phyloP scores from a whole-genome alignment of 2,888 invertebrate genomes.

The Cloeon dipterum region DNA sequence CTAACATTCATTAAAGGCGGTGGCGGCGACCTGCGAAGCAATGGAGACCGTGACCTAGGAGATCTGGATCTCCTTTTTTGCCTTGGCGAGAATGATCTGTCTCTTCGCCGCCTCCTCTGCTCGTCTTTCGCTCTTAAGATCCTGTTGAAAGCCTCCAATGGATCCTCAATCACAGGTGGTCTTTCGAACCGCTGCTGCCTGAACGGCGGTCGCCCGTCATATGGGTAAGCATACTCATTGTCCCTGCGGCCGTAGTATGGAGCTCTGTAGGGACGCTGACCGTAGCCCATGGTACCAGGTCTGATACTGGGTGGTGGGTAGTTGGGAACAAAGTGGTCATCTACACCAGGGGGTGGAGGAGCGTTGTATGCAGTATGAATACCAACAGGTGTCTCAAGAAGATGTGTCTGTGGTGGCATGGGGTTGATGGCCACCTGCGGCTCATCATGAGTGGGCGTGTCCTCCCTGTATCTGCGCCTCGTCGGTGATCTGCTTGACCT shows the following conservation, averaged over 20 bases:
- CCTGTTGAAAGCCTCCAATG: constrained; percentile 65
- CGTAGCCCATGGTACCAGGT: background rate
- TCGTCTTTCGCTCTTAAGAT: constrained; percentile 69
- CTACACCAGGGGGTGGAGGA: background rate
- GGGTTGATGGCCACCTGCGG: constrained; percentile 12
- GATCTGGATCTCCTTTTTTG: no score
- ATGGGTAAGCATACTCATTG: no score
- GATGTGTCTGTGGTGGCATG: constrained; percentile 15
- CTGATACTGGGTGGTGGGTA: background rate
- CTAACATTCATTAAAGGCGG: constrained; percentile 17
- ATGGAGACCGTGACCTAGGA: no score
- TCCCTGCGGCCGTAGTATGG: no score
- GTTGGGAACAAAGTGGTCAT: background rate
- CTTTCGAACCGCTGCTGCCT: no score
- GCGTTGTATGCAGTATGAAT: background rate
- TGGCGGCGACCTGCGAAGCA: constrained; percentile 17
- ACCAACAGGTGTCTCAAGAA: no score
- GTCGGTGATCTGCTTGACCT: background rate
- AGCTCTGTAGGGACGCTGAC: no score
- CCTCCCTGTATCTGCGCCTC: constrained; percentile 35
- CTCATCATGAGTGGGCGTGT: constrained; percentile 49
- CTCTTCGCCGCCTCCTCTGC: constrained; percentile 9
- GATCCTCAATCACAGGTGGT: no score
- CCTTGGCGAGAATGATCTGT: constrained; percentile 9
- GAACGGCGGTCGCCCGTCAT: no score